These are phyloP conservation scores for Campoletis sonorensis DNA, from an alignment of 1,140 invertebrate species.

Conservation along the genomic window DNA sequence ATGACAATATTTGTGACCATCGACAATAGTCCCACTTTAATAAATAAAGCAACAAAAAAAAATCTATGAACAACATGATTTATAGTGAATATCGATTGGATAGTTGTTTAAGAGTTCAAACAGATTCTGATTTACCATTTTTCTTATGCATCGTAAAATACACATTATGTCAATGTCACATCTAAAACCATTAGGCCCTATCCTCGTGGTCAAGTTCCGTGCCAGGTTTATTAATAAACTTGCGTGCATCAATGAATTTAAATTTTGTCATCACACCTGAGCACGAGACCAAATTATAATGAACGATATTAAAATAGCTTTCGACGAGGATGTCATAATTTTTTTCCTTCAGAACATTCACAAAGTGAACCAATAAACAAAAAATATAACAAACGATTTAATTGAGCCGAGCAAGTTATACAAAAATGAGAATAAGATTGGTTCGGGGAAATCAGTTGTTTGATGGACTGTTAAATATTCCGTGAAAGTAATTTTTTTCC, in stretches of 20 bases:
- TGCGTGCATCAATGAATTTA: not conserved
- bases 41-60: too few species aligned
- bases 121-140: not conserved
- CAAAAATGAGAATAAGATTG: too few species aligned
- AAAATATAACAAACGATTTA: too few species aligned
- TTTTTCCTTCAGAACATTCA: too few species aligned
- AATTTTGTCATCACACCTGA: not conserved
- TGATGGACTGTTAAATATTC: not conserved
- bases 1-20: too few species aligned
- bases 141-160: not conserved
- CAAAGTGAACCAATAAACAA: too few species aligned
- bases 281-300: not conserved
- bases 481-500: not conserved
- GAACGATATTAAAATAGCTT: not conserved
- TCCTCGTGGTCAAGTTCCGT: not conserved
- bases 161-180: not conserved
- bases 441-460: not conserved
- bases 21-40: too few species aligned
- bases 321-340: not conserved
- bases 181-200: not conserved
- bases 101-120: not conserved
- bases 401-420: too few species aligned
- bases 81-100: too few species aligned
- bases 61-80: too few species aligned
- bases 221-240: conserved; percentile 6